These are phyloP conservation scores for Shargacucullia verbasci DNA, from an alignment of 2,888 invertebrate genomes.

Conservation along the genomic window DNA sequence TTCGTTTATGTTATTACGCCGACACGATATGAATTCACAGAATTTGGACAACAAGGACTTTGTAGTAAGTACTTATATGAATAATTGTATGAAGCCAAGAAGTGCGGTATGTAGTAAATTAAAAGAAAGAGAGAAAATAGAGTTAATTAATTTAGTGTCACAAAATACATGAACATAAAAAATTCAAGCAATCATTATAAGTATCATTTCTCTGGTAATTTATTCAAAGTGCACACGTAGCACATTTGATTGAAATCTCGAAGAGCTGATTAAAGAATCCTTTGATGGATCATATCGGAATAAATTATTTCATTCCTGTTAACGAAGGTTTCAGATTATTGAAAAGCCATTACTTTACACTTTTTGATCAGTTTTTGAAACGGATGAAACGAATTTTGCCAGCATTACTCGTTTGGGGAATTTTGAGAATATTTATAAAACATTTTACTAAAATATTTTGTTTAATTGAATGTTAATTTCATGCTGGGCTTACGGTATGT, in stretches of 20 bases:
- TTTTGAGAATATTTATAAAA: neutral
- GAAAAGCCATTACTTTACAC: neutral
- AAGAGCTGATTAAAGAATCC: conserved; percentile 1
- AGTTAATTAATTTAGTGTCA: no score
- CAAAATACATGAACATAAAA: no score
- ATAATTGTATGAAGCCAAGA: no score
- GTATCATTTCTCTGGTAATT: no score
- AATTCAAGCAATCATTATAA: no score
- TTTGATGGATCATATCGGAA: conserved; percentile 11
- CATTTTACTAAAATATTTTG: neutral
- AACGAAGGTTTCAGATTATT: neutral
- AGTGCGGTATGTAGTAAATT: no score
- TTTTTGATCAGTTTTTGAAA: conserved; percentile 4
- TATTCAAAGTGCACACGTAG: conserved; percentile 6
- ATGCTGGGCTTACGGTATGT: neutral
- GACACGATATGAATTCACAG: no score
- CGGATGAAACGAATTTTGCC: neutral
- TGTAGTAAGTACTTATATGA: no score
- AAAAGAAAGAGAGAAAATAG: no score
- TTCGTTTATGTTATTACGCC: no score
- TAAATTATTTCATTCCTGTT: conserved; percentile 2
- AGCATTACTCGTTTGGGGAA: neutral
- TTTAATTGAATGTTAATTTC: neutral
- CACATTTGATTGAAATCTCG: neutral
- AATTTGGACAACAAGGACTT: no score